Evolutionary conservation across 2,113 vertebrate genomes (phyloP).

Genomic region (Microcebus griseorufus): DNA sequence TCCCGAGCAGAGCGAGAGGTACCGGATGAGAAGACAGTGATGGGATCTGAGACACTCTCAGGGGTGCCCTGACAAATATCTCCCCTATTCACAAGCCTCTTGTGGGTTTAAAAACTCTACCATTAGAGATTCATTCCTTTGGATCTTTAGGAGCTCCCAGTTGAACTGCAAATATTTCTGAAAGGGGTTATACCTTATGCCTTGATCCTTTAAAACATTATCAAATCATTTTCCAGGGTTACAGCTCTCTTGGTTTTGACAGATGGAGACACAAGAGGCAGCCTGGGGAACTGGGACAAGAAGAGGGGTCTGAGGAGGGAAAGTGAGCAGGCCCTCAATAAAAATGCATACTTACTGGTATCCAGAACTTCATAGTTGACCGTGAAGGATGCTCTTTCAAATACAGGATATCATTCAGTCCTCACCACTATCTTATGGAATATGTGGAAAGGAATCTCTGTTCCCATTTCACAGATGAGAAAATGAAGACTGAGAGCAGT

Average conservation of each 20-base stretch:
- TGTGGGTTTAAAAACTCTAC: neutral
- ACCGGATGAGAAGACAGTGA: neutral
- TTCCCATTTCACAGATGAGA: conserved; percentile 2
- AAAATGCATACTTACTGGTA: neutral
- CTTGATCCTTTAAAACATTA: neutral
- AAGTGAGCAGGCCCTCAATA: neutral
- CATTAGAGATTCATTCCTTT: neutral
- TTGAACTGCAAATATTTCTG: neutral
- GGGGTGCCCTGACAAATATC: neutral
- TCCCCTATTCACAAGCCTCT: neutral
- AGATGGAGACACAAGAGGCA: neutral
- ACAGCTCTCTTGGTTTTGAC: neutral
- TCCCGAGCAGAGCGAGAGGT: neutral
- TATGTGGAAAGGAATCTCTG: neutral
- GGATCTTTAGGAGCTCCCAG: neutral
- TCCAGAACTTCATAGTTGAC: neutral
- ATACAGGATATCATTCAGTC: neutral
- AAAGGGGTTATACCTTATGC: neutral
- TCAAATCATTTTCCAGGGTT: neutral
- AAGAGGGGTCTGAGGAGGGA: neutral
- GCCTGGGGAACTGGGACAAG: neutral
- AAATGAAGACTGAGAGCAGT: neutral
- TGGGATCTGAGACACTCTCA: neutral
- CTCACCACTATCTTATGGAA: neutral
- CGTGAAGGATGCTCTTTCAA: neutral